Percentiles rank a stretch among this genome's conserved stretches.
Conservation (phyloP, 2,797 vertebrate genomes). For the Periparus ater region DNA sequence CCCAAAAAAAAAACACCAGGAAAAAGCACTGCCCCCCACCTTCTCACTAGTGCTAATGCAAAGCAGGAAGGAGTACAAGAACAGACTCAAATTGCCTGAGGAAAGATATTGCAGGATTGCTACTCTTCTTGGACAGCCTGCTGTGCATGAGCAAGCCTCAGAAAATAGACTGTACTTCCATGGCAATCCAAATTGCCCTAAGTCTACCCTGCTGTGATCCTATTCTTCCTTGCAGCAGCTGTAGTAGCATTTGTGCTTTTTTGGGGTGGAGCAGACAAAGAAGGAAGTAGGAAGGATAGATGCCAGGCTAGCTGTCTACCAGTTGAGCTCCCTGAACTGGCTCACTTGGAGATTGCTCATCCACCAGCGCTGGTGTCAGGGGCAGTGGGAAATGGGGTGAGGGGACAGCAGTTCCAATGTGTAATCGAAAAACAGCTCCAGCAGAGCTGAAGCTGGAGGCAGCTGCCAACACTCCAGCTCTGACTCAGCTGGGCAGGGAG, state of each 20-base stretch:
- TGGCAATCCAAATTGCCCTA: neutral
- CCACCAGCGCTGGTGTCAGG: rapidly evolving
- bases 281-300: neutral
- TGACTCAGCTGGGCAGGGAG: neutral
- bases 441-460: neutral
- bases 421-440: neutral
- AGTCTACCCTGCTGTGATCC: neutral
- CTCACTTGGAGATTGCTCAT: neutral
- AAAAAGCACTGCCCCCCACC: neutral
- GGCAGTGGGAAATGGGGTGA: neutral
- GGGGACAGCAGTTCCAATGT: neutral
- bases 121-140: neutral
- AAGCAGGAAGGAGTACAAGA: neutral
- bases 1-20: neutral
- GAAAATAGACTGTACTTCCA: neutral
- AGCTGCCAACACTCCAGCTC: neutral
- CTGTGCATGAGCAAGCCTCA: neutral
- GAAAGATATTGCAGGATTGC: neutral
- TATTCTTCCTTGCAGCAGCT: neutral
- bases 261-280: neutral
- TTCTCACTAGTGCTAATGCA: neutral
- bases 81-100: neutral
- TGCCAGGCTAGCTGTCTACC: neutral
- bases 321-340: neutral
- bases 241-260: neutral